Conservation (phyloP, 2,113 vertebrate species). For the Leuciscus idus region DNA sequence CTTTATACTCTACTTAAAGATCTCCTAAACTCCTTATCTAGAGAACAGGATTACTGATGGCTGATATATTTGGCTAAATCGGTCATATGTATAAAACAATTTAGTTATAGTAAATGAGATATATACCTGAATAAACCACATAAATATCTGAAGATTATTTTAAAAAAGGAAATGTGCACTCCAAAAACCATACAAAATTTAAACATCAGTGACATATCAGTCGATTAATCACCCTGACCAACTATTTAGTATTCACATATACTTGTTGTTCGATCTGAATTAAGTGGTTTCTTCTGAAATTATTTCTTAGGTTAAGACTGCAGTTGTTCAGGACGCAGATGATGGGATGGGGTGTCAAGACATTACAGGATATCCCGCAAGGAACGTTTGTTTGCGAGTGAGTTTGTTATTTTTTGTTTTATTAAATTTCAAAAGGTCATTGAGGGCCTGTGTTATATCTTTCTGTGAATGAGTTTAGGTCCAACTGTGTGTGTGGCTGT, state of each 20-base stretch:
- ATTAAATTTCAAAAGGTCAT: background rate
- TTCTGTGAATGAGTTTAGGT: background rate
- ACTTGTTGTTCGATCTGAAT: background rate
- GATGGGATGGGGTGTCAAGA: conserved; percentile 95
- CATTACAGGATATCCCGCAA: conserved; percentile 90
- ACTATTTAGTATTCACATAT: background rate
- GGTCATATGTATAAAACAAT: background rate
- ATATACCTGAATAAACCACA: no score
- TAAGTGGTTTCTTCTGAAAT: conserved; percentile 28
- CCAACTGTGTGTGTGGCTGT: background rate
- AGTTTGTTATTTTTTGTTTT: conserved; percentile 67
- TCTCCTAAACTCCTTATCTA: background rate
- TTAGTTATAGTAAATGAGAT: background rate
- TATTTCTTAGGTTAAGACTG: conserved; percentile 81
- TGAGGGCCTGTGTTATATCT: background rate
- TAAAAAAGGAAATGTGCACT: background rate
- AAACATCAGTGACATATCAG: background rate
- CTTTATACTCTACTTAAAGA: no score
- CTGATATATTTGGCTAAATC: background rate
- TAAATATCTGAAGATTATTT: background rate
- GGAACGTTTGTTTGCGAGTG: conserved; percentile 97
- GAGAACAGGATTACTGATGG: background rate
- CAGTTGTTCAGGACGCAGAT: conserved; percentile 90
- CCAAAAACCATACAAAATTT: background rate
- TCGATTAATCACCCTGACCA: background rate